Evolutionary conservation across 2,113 vertebrate species (phyloP).

Genomic region (Chaenocephalus aceratus): DNA sequence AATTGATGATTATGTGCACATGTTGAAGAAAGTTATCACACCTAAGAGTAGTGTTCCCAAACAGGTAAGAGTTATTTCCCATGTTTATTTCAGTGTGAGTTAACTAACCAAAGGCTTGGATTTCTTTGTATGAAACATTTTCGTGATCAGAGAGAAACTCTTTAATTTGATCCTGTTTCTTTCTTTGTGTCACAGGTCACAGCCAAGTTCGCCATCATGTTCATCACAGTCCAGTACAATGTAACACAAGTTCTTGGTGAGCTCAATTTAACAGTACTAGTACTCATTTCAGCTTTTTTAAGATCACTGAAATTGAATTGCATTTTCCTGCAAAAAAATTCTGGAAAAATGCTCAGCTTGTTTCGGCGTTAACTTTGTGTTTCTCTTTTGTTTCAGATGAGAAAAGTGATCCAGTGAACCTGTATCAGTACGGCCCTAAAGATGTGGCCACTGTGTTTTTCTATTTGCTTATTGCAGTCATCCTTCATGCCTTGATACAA

Average conservation of each 20-base stretch:
- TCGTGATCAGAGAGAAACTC: background rate
- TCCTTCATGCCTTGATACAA: slow-evolving; percentile 89
- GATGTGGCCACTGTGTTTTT: slow-evolving; percentile 89
- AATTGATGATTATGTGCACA: background rate
- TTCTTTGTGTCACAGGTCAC: slow-evolving; percentile 80
- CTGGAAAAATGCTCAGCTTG: background rate
- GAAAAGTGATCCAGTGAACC: slow-evolving; percentile 79
- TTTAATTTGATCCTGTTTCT: background rate
- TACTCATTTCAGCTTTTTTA: background rate
- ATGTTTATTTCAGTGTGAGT: too few species aligned
- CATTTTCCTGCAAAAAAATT: background rate
- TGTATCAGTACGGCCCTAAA: slow-evolving; percentile 87
- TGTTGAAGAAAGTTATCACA: background rate
- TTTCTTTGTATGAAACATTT: background rate
- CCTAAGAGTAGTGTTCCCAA: background rate
- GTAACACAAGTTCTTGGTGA: slow-evolving; percentile 86
- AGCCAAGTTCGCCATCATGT: slow-evolving; percentile 85
- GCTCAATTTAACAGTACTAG: slow-evolving; percentile 4
- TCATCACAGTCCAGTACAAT: slow-evolving; percentile 89
- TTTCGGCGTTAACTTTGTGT: background rate
- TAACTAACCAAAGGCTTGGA: background rate
- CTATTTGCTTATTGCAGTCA: slow-evolving; percentile 88
- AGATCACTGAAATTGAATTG: background rate
- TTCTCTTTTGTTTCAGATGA: slow-evolving; percentile 73
- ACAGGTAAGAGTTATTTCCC: too few species aligned